Conservation (phyloP, 2,113 vertebrate species). For the Cavia aperea region DNA sequence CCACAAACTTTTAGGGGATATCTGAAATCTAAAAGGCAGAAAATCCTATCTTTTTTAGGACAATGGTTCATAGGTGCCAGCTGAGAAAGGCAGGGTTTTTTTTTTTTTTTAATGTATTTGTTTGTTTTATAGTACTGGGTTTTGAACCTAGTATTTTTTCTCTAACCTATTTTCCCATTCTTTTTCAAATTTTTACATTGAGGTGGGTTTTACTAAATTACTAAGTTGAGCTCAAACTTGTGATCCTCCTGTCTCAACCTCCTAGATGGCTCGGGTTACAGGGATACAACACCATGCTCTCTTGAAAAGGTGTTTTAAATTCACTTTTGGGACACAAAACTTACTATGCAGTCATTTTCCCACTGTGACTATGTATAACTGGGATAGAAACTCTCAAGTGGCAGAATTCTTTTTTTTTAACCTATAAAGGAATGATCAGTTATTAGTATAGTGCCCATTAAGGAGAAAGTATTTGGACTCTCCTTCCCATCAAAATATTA, state of each 20-base stretch:
- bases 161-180: neutral
- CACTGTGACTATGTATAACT: neutral
- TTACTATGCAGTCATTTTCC: neutral
- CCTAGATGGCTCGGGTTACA: neutral
- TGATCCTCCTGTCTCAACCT: neutral
- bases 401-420: neutral
- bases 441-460: neutral
- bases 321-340: neutral
- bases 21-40: neutral
- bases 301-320: neutral
- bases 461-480: neutral
- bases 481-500: neutral
- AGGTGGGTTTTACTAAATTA: neutral
- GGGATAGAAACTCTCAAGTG: neutral
- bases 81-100: neutral
- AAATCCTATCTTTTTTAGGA: neutral
- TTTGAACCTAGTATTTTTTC: neutral
- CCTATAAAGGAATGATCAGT: neutral
- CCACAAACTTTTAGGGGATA: neutral
- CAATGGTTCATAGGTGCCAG: neutral
- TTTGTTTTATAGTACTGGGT: neutral
- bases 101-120: neutral
- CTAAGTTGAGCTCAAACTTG: neutral
- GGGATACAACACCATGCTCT: neutral
- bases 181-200: neutral